These are phyloP conservation scores for Xanthostigma xanthostigma DNA, from an alignment of 2,888 invertebrate genomes.

Conservation along the genomic window DNA sequence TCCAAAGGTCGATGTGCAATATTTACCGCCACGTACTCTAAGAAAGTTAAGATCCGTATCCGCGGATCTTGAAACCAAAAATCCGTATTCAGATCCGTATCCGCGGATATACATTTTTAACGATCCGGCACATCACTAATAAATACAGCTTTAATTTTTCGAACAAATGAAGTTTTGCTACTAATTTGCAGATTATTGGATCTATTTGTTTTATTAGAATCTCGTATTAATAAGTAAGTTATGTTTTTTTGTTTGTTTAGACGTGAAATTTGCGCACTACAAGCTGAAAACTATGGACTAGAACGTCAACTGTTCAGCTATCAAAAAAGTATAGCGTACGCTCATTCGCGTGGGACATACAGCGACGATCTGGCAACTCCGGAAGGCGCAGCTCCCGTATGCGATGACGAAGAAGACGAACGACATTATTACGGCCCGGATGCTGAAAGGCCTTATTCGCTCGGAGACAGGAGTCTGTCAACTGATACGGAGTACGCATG, in stretches of 20 bases:
- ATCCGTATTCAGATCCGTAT: too few relatives aligned
- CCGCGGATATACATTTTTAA: too few relatives aligned
- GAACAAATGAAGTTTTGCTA: not conserved
- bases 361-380: conserved; percentile 26
- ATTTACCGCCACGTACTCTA: too few relatives aligned
- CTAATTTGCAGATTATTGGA: too few relatives aligned
- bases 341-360: conserved; percentile 46
- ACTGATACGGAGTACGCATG: conserved; percentile 63
- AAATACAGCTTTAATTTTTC: too few relatives aligned
- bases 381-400: conserved; percentile 23
- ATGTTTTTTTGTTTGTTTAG: conserved; percentile 30
- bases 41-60: too few relatives aligned
- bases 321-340: conserved; percentile 62
- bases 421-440: conserved; percentile 14
- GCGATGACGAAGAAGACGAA: conserved; percentile 18
- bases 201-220: too few relatives aligned
- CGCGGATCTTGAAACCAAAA: too few relatives aligned
- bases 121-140: too few relatives aligned
- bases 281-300: conserved; percentile 70
- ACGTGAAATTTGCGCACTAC: conserved; percentile 61
- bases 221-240: not conserved
- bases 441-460: conserved; percentile 27
- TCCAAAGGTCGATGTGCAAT: too few relatives aligned
- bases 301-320: conserved; percentile 72
- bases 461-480: conserved; percentile 41